A percentile compares a stretch with the other conserved stretches of the same genome.
phyloP scores from a whole-genome alignment of 2,113 vertebrate genomes.

The Alouatta palliata region DNA sequence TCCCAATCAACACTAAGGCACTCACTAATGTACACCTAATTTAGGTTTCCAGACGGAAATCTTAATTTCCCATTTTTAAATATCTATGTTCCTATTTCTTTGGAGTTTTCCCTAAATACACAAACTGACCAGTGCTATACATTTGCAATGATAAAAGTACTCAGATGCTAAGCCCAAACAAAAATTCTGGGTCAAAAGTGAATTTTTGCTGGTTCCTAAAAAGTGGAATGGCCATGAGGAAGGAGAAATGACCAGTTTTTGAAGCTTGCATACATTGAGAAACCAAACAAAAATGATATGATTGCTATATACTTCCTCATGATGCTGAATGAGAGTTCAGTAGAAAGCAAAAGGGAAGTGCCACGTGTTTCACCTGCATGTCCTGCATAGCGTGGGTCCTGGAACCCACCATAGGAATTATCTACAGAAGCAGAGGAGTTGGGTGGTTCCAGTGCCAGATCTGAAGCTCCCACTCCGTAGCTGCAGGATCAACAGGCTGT shows the following conservation, averaged over 20 bases:
- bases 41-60: neutral
- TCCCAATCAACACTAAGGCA: neutral
- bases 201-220: no score
- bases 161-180: neutral
- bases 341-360: neutral
- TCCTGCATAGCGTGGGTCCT: no score
- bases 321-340: fast-evolving
- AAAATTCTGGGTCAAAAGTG: neutral
- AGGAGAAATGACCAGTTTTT: neutral
- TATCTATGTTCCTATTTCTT: neutral
- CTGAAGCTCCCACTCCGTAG: neutral
- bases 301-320: no score
- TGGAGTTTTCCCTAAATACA: neutral
- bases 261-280: neutral
- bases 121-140: neutral
- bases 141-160: neutral
- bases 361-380: no score
- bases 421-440: neutral
- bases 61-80: neutral
- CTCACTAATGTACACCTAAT: neutral
- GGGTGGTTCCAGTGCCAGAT: neutral
- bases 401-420: fast-evolving
- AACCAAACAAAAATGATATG: neutral
- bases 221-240: neutral
- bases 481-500: neutral